phyloP scores from a whole-genome alignment of 1,140 invertebrate species.

The Oscheius sp. region DNA sequence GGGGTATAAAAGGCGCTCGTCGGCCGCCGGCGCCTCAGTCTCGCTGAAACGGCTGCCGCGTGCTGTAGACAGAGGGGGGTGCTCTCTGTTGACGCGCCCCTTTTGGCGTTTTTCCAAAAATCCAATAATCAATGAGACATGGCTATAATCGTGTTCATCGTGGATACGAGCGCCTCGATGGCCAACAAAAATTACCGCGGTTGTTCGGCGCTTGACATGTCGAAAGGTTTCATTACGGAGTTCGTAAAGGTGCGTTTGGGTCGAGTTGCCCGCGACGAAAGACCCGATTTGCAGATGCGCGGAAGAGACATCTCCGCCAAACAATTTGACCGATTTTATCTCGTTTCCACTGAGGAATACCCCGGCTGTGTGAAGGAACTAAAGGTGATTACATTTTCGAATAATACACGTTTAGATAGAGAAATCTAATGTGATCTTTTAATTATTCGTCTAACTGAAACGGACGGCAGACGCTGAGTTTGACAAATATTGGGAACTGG shows the following conservation, averaged over 20 bases:
- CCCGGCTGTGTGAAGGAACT: slow-evolving; percentile 64
- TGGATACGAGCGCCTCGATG: slow-evolving; percentile 58
- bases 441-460: too few species aligned
- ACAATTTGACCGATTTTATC: slow-evolving; percentile 55
- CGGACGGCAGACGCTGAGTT: too few species aligned
- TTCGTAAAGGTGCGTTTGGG: slow-evolving; percentile 55
- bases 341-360: slow-evolving; percentile 56
- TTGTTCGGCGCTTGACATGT: slow-evolving; percentile 47
- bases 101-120: background rate
- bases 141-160: slow-evolving; percentile 59
- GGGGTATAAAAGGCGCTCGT: too few species aligned
- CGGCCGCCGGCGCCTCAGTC: too few species aligned
- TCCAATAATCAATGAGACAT: slow-evolving; percentile 30
- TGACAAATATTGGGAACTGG: too few species aligned
- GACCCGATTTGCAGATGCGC: slow-evolving; percentile 1
- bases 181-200: slow-evolving; percentile 50
- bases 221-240: slow-evolving; percentile 44
- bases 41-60: too few species aligned
- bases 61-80: too few species aligned
- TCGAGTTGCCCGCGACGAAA: slow-evolving; percentile 38
- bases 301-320: background rate
- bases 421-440: too few species aligned
- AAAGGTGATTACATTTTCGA: background rate
- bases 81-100: too few species aligned
- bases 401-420: background rate